Conservation (phyloP, 2,113 vertebrate species). For the Monarcha castaneiventris region DNA sequence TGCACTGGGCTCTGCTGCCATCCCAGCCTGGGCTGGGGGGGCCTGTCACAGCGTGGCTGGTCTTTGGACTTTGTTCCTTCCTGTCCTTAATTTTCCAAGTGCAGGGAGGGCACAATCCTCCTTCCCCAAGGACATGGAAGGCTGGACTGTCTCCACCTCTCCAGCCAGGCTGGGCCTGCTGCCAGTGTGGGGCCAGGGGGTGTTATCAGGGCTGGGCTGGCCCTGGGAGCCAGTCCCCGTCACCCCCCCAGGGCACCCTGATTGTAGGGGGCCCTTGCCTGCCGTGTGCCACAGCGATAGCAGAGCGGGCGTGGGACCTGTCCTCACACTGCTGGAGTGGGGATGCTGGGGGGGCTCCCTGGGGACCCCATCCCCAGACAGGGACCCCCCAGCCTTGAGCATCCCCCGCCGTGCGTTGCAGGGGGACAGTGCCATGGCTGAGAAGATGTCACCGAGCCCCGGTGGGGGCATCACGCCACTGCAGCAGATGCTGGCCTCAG, state of each 20-base stretch:
- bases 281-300: slow-evolving; percentile 15
- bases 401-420: not conserved
- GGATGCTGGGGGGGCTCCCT: not conserved
- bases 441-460: slow-evolving; percentile 40
- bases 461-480: slow-evolving; percentile 81
- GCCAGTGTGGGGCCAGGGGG: not conserved
- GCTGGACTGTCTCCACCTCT: not conserved
- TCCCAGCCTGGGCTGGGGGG: fast-evolving
- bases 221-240: not conserved
- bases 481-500: slow-evolving; percentile 95
- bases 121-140: not conserved
- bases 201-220: not conserved
- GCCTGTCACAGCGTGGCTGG: fast-evolving
- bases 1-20: not conserved
- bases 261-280: not conserved
- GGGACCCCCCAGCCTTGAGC: not conserved
- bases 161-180: not conserved
- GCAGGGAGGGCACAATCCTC: not conserved
- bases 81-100: not conserved
- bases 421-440: slow-evolving; percentile 79
- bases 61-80: not conserved
- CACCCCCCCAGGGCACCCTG: not conserved
- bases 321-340: fast-evolving
- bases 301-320: not conserved
- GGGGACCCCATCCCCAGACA: not conserved